Evolutionary conservation across 2,888 invertebrate genomes (phyloP).

Genomic region (Auanema freiburgensis): DNA sequence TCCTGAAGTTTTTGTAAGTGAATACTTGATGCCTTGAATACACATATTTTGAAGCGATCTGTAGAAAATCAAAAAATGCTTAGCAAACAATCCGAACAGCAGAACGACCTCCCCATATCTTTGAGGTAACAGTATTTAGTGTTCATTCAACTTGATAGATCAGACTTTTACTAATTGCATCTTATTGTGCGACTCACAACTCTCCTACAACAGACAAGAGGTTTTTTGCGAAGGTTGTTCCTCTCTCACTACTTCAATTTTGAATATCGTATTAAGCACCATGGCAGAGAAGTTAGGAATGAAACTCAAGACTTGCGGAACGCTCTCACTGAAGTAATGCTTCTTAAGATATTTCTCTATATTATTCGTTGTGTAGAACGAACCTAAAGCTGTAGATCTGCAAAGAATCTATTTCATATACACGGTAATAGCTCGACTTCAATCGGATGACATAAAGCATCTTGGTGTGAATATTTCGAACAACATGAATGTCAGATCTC

Average conservation of each 20-base stretch:
- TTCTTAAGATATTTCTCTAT: neutral
- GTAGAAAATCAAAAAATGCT: too few relatives aligned
- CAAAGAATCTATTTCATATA: conserved; percentile 17
- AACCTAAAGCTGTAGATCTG: conserved; percentile 15
- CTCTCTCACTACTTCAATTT: too few relatives aligned
- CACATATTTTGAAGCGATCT: too few relatives aligned
- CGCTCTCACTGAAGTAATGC: conserved; percentile 11
- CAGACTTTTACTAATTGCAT: conserved; percentile 12
- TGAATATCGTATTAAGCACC: conserved; percentile 7
- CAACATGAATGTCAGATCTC: too few relatives aligned
- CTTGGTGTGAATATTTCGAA: too few relatives aligned
- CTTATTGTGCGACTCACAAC: conserved; percentile 18
- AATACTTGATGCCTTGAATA: too few relatives aligned
- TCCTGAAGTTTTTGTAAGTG: too few relatives aligned
- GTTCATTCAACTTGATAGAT: too few relatives aligned
- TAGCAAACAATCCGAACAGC: too few relatives aligned
- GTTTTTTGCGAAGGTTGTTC: conserved; percentile 16
- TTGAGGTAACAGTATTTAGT: too few relatives aligned
- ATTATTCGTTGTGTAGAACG: conserved; percentile 3
- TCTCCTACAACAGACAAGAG: conserved; percentile 10
- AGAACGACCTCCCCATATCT: too few relatives aligned
- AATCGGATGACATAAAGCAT: too few relatives aligned
- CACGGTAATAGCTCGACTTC: neutral
- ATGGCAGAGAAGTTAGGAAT: conserved; percentile 14
- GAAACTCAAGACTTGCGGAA: conserved; percentile 10